These are phyloP conservation scores for Allobates femoralis DNA, from an alignment of 2,797 vertebrate species.

Conservation along the genomic window DNA sequence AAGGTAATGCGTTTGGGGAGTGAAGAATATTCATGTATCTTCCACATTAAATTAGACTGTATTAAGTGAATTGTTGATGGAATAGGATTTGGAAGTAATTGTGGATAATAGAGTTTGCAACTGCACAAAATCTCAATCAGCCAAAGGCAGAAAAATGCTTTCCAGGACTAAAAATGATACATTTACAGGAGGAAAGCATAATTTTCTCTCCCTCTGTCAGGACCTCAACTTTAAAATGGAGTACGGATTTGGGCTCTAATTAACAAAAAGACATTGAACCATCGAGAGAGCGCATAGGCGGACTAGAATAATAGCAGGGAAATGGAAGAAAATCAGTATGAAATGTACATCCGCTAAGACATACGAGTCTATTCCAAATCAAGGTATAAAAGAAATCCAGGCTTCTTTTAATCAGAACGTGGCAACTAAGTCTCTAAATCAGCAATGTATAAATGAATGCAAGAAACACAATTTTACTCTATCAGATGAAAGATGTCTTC, in stretches of 20 bases:
- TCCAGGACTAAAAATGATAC: constrained; percentile 29
- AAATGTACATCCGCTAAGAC: background rate
- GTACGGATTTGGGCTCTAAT: constrained; percentile 14
- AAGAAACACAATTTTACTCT: background rate
- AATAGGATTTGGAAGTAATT: constrained; percentile 46
- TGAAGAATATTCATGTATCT: constrained; percentile 40
- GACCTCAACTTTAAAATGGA: constrained; percentile 27
- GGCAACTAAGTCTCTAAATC: background rate
- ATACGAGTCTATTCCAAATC: background rate
- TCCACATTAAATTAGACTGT: constrained; percentile 34
- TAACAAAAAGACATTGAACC: constrained; percentile 23
- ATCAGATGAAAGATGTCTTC: background rate
- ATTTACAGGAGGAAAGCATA: constrained; percentile 40
- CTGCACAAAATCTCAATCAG: constrained; percentile 38
- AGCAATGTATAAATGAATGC: background rate
- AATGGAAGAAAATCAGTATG: constrained; percentile 9
- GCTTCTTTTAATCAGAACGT: background rate
- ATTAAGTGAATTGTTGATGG: constrained; percentile 48
- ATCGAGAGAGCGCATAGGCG: background rate
- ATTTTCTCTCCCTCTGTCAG: constrained; percentile 32
- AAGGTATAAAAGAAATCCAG: background rate
- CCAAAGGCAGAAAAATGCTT: constrained; percentile 24
- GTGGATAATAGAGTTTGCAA: constrained; percentile 46
- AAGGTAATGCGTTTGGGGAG: constrained; percentile 27
- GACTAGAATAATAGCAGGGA: constrained; percentile 26